phyloP scores from a whole-genome alignment of 2,113 vertebrate species.

The Channa maculata region DNA sequence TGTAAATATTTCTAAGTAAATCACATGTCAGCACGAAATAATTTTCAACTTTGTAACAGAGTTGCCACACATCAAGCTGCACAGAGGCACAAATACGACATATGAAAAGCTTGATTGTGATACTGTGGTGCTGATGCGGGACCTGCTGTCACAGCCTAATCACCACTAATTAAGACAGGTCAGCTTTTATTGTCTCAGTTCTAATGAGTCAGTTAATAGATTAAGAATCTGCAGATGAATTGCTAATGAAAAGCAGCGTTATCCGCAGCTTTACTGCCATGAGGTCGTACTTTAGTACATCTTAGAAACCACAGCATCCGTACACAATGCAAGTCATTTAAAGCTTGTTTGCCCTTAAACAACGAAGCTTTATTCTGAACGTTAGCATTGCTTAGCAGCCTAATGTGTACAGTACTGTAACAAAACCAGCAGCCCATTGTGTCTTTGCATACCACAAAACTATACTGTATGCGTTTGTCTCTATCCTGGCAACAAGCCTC shows the following conservation, averaged over 20 bases:
- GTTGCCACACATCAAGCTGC: background rate
- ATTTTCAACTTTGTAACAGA: background rate
- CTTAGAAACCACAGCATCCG: background rate
- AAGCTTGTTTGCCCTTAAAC: conserved; percentile 11
- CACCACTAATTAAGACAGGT: background rate
- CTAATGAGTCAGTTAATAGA: background rate
- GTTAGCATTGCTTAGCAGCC: conserved; percentile 36
- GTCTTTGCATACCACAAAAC: conserved; percentile 21
- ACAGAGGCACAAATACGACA: background rate
- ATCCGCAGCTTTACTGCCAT: background rate
- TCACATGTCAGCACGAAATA: background rate
- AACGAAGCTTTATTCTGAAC: conserved; percentile 22
- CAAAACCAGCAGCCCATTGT: conserved; percentile 23
- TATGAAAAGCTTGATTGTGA: conserved; percentile 1
- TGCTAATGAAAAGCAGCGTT: background rate
- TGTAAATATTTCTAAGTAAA: conserved; percentile 6
- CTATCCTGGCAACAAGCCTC: conserved; percentile 25
- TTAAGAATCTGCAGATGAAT: background rate
- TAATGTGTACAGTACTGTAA: background rate
- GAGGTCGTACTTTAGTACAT: background rate
- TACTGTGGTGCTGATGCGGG: background rate
- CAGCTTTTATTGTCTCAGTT: no score
- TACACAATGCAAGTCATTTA: background rate
- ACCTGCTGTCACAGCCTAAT: background rate
- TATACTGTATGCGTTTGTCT: no score